Conservation (phyloP, 2,888 invertebrate species). For the Aphodius sticticus region DNA sequence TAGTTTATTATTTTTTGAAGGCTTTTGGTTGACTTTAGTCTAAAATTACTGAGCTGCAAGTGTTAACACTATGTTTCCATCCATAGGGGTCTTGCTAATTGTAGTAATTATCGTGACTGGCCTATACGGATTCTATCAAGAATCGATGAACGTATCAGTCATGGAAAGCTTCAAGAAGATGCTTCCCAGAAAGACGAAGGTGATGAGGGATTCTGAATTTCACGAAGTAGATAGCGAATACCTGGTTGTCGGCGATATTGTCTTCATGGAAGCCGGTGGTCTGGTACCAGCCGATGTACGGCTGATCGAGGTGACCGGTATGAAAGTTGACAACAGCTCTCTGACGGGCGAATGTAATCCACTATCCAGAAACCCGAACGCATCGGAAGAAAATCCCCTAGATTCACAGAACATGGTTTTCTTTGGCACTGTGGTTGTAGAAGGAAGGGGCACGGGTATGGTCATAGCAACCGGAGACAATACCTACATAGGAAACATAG, state of each 20-base stretch:
- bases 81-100: slow-evolving; percentile 54
- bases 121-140: slow-evolving; percentile 66
- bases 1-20: too few species aligned
- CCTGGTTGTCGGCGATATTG: slow-evolving; percentile 82
- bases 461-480: slow-evolving; percentile 72
- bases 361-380: slow-evolving; percentile 67
- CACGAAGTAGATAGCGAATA: slow-evolving; percentile 69
- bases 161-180: slow-evolving; percentile 89
- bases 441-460: slow-evolving; percentile 69
- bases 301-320: slow-evolving; percentile 68
- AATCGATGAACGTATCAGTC: slow-evolving; percentile 74
- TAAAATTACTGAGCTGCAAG: not conserved
- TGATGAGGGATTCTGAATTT: slow-evolving; percentile 72
- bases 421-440: slow-evolving; percentile 81
- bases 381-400: slow-evolving; percentile 73
- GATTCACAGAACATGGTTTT: slow-evolving; percentile 84
- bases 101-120: slow-evolving; percentile 70
- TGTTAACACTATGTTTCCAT: not conserved
- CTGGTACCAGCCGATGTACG: slow-evolving; percentile 88
- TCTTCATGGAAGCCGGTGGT: slow-evolving; percentile 82
- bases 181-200: slow-evolving; percentile 75
- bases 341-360: slow-evolving; percentile 82
- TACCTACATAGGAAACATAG: slow-evolving; percentile 76
- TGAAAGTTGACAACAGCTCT: slow-evolving; percentile 66
- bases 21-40: too few species aligned